Conservation (phyloP, 2,797 vertebrate species). For the Propithecus deckenii region DNA sequence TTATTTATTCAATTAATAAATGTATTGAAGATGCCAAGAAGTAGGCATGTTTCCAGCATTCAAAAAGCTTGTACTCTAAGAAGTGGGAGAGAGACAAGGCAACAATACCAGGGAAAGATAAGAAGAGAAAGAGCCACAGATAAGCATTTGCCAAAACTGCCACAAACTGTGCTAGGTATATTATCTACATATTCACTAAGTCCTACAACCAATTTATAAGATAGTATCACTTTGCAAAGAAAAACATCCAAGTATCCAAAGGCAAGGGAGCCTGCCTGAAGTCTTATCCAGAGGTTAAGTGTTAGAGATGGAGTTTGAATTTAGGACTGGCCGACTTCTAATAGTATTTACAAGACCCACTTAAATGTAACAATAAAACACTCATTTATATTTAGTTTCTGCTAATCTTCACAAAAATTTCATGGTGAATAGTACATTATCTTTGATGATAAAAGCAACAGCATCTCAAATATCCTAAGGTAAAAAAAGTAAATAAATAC, state of each 20-base stretch:
- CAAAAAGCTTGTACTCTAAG: neutral
- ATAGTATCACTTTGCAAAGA: neutral
- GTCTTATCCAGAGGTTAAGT: neutral
- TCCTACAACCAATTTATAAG: neutral
- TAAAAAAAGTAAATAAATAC: neutral
- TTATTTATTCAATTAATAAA: neutral
- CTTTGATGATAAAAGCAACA: neutral
- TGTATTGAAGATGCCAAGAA: neutral
- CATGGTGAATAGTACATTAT: neutral
- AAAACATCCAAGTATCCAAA: neutral
- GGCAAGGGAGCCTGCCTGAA: neutral
- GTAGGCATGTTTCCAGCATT: neutral
- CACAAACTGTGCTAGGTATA: neutral
- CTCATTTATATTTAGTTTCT: neutral
- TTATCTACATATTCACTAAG: neutral
- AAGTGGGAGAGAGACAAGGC: neutral
- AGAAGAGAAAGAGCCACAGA: neutral
- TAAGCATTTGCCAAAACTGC: neutral
- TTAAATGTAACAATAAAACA: neutral
- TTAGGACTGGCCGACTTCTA: neutral
- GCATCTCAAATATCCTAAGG: too few species aligned
- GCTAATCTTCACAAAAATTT: neutral
- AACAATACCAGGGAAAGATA: neutral
- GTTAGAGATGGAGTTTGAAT: neutral
- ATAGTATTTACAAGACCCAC: neutral